Conservation (phyloP, 2,797 vertebrate species). For the Ambastaia sidthimunki region DNA sequence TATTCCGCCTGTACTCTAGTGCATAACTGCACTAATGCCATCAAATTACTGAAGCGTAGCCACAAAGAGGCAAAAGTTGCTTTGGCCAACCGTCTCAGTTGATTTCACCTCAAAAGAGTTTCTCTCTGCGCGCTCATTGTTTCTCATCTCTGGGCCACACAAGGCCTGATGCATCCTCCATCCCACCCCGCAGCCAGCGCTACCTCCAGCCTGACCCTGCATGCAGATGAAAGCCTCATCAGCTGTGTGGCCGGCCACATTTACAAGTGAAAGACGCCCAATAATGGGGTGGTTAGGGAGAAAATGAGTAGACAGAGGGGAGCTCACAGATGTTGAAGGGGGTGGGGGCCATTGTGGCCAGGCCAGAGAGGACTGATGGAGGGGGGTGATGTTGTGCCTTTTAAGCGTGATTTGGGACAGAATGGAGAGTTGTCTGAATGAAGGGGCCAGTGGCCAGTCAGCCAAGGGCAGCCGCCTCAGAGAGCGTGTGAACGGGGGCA, state of each 20-base stretch:
- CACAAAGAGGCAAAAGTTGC: conserved; percentile 60
- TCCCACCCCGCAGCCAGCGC: conserved; percentile 56
- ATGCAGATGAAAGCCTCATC: conserved; percentile 79
- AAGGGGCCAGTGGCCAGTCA: conserved; percentile 53
- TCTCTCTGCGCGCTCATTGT: conserved; percentile 74
- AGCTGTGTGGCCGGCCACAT: conserved; percentile 79
- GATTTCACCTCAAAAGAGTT: conserved; percentile 80
- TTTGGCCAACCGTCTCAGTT: conserved; percentile 72
- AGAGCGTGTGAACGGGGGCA: conserved; percentile 73
- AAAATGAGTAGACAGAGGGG: conserved; percentile 79
- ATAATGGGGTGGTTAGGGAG: conserved; percentile 82
- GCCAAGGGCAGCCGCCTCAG: conserved; percentile 63
- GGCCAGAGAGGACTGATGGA: conserved; percentile 32
- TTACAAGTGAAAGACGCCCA: conserved; percentile 81
- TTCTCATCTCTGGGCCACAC: conserved; percentile 68
- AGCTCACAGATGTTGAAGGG: conserved; percentile 81
- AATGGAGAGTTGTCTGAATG: conserved; percentile 55
- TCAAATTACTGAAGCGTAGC: conserved; percentile 33
- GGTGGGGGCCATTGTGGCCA: conserved; percentile 69
- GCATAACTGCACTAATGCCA: background rate
- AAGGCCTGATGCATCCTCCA: conserved; percentile 58
- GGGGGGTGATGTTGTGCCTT: conserved; percentile 63
- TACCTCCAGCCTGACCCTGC: conserved; percentile 72
- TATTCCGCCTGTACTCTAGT: background rate
- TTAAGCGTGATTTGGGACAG: conserved; percentile 65